Evolutionary conservation across 2,888 invertebrate genomes (phyloP).

Genomic region (Dexiosoma caninum): DNA sequence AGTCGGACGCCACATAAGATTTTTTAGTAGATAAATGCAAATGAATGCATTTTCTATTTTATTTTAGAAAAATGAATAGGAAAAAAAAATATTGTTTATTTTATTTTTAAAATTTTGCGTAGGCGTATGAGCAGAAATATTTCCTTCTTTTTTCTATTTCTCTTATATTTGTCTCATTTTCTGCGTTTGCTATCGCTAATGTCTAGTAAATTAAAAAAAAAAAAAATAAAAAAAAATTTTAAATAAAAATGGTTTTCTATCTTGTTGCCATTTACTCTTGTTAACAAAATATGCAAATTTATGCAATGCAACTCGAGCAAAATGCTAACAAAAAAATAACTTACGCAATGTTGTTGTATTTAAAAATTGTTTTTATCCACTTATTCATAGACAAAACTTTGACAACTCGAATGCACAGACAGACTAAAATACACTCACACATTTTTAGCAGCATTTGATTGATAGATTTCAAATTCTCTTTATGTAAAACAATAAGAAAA

Average conservation of each 20-base stretch:
- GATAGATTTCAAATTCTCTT: constrained; percentile 62
- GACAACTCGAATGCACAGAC: constrained; percentile 33
- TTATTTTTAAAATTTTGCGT: constrained; percentile 58
- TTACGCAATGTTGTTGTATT: constrained; percentile 58
- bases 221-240: constrained; percentile 19
- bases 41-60: constrained; percentile 57
- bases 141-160: not conserved
- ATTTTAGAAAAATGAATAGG: not conserved
- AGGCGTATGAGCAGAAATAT: constrained; percentile 54
- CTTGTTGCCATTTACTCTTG: constrained; percentile 51
- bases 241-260: constrained; percentile 43
- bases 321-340: constrained; percentile 25
- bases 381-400: constrained; percentile 42
- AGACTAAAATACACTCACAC: constrained; percentile 25
- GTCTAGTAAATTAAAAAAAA: not conserved
- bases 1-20: constrained; percentile 59
- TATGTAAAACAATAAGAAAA: constrained; percentile 8
- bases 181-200: constrained; percentile 37
- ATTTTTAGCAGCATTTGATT: constrained; percentile 56
- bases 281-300: constrained; percentile 63
- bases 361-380: constrained; percentile 28
- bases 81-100: constrained; percentile 27
- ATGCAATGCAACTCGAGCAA: constrained; percentile 49
- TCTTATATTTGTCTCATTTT: constrained; percentile 31
- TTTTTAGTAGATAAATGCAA: constrained; percentile 57